phyloP scores from a whole-genome alignment of 2,888 invertebrate species.

The Caenorhabditis zanzibari region DNA sequence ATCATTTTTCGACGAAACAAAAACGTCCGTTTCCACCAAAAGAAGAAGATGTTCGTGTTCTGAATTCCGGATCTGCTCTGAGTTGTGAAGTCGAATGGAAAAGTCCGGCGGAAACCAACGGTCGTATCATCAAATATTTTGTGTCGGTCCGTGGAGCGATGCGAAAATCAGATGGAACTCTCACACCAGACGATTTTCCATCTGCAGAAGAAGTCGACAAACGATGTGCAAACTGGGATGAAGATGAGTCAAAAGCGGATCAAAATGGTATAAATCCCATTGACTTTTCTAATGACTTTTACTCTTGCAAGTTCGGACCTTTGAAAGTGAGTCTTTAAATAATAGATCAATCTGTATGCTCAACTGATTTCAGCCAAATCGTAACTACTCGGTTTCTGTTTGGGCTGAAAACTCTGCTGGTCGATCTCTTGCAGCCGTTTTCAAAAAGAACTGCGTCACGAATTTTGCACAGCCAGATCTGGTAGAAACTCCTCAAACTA shows the following conservation, averaged over 20 bases:
- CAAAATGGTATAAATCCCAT: slow-evolving; percentile 73
- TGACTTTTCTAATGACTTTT: slow-evolving; percentile 76
- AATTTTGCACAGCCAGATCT: slow-evolving; percentile 80
- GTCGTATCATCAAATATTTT: slow-evolving; percentile 79
- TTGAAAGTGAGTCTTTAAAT: slow-evolving; percentile 73
- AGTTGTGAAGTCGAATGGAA: slow-evolving; percentile 83
- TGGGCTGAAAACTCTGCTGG: slow-evolving; percentile 83
- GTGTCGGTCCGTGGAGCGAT: slow-evolving; percentile 77
- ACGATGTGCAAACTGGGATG: slow-evolving; percentile 80
- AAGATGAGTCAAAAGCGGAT: slow-evolving; percentile 66
- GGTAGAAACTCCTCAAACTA: slow-evolving; percentile 76
- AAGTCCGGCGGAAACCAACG: slow-evolving; percentile 76
- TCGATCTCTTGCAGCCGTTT: slow-evolving; percentile 70
- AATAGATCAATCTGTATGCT: neutral
- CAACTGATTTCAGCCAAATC: slow-evolving; percentile 81
- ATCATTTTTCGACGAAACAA: slow-evolving; percentile 80
- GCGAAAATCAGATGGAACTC: slow-evolving; percentile 70
- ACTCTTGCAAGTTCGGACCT: slow-evolving; percentile 82
- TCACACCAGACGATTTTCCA: slow-evolving; percentile 75
- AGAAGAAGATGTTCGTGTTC: slow-evolving; percentile 78
- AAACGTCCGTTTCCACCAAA: slow-evolving; percentile 78
- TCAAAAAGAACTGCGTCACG: slow-evolving; percentile 78
- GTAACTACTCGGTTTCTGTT: slow-evolving; percentile 81
- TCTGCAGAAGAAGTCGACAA: slow-evolving; percentile 69
- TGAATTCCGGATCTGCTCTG: slow-evolving; percentile 68